Percentiles rank a stretch among this genome's conserved stretches.
Evolutionary conservation across 2,888 invertebrate species (phyloP).

Genomic region (Hybos culiciformis): DNA sequence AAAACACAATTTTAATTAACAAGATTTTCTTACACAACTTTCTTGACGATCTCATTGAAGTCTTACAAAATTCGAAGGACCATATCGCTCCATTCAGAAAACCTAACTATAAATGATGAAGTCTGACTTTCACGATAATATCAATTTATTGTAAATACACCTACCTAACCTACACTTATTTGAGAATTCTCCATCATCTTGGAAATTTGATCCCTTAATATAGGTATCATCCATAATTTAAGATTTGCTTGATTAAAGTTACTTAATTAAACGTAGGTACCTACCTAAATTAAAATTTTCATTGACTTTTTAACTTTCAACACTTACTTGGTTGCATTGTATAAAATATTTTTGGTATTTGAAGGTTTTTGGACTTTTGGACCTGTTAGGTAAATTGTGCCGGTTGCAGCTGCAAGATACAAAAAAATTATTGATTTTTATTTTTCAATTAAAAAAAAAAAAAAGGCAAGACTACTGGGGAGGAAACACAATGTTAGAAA

Average conservation of each 20-base stretch:
- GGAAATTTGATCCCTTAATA: background rate
- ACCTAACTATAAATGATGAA: too few species aligned
- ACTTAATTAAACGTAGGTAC: background rate
- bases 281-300: too few species aligned
- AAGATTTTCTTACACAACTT: too few species aligned
- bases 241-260: background rate
- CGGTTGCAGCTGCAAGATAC: conserved; percentile 26
- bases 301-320: too few species aligned
- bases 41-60: too few species aligned
- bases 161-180: too few species aligned
- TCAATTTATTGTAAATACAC: too few species aligned
- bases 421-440: conserved; percentile 4
- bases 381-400: conserved; percentile 32
- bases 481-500: background rate
- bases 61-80: too few species aligned
- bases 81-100: too few species aligned
- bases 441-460: conserved; percentile 18
- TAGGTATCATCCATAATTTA: background rate
- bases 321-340: conserved; percentile 33
- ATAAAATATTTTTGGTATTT: conserved; percentile 29
- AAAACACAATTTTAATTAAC: too few species aligned
- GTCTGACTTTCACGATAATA: too few species aligned
- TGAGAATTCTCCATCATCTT: background rate
- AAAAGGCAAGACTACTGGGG: background rate
- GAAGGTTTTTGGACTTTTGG: conserved; percentile 27